Base-by-base conservation (phyloP, 2,888 invertebrate species). In the Stenurella melanura region DNA sequence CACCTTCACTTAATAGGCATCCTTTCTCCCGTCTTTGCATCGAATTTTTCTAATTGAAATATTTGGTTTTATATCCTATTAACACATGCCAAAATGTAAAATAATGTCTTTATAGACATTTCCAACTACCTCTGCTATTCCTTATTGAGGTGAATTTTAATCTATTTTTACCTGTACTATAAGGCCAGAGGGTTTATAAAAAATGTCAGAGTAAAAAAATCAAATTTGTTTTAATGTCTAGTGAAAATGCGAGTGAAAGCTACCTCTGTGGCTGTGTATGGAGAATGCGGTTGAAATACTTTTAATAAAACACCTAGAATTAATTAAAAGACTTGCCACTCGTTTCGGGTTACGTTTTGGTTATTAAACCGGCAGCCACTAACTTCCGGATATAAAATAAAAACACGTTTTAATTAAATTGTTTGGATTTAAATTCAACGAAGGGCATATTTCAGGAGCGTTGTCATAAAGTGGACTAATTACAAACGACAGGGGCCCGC, bases 351-450 rank as follows among this genome's bases (percentile, higher is more conserved):
- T 50, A n/a, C 15, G 42, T 42, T 42, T 42, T 42, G 42, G 42
- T 42, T 42, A 50, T 50, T 50, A 50, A 50, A n/a, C 50, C 50
- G 50, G 1, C n/a, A 12, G 50, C n/a, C n/a, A 12, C n/a, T 50
- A 50, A 50, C n/a, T 50, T 50, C 50, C 50, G 50, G 50, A 50
- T 50, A 12, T 15, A 42, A n/a, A 50, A 50, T 50, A 50, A 50
- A 50, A 50, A 50, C 50, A 50, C 50, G 15, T 50, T 50, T 50
- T 50, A 50, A 50, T 50, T 50, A 50, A 50, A 50, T 50, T 50
- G 50, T 50, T 17, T 50, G 12, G 50, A 15, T 50, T 50, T 50
- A n/a, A 50, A 50, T 50, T 50, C n/a, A n/a, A 50, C 50, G n/a
- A 4, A 12, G 6, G 6, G 50, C 50, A 50, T 50, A 50, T 50